Evolutionary conservation across 2,888 invertebrate species (phyloP).

Genomic region (Drosophila histrio): DNA sequence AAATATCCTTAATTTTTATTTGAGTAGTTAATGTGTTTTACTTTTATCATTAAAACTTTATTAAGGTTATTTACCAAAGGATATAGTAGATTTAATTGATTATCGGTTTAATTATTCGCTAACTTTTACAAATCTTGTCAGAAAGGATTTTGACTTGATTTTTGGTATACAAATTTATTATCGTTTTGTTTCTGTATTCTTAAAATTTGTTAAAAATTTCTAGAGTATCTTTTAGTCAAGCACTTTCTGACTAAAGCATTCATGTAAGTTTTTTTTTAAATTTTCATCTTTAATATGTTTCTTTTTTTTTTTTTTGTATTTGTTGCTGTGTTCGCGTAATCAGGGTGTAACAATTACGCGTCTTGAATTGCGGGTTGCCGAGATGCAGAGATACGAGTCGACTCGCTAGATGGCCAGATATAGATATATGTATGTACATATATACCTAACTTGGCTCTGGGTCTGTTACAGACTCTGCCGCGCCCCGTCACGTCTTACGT

Average conservation of each 20-base stretch:
- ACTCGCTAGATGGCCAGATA: slow-evolving; percentile 29
- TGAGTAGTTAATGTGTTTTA: too few relatives aligned
- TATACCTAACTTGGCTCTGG: slow-evolving; percentile 20
- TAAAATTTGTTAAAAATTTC: not conserved
- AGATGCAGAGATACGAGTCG: slow-evolving; percentile 31
- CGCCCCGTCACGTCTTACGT: slow-evolving; percentile 67
- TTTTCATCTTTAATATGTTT: slow-evolving; percentile 35
- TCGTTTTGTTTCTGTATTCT: not conserved
- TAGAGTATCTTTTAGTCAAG: slow-evolving; percentile 1
- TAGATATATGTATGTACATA: slow-evolving; percentile 12
- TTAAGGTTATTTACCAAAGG: too few relatives aligned
- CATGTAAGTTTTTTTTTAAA: slow-evolving; percentile 5
- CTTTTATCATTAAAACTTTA: too few relatives aligned
- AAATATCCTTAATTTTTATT: too few relatives aligned
- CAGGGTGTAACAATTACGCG: slow-evolving; percentile 83
- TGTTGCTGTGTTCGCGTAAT: slow-evolving; percentile 75
- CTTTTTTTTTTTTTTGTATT: slow-evolving; percentile 17
- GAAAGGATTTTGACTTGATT: too few relatives aligned
- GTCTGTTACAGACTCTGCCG: slow-evolving; percentile 46
- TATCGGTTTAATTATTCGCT: too few relatives aligned
- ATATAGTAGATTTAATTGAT: too few relatives aligned
- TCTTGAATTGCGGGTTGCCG: slow-evolving; percentile 69
- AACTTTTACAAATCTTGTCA: too few relatives aligned
- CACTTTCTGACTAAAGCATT: not conserved
- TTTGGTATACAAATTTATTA: too few relatives aligned